These are phyloP conservation scores for Chaetorhynchus papuensis DNA, from an alignment of 2,113 vertebrate species.

Conservation along the genomic window DNA sequence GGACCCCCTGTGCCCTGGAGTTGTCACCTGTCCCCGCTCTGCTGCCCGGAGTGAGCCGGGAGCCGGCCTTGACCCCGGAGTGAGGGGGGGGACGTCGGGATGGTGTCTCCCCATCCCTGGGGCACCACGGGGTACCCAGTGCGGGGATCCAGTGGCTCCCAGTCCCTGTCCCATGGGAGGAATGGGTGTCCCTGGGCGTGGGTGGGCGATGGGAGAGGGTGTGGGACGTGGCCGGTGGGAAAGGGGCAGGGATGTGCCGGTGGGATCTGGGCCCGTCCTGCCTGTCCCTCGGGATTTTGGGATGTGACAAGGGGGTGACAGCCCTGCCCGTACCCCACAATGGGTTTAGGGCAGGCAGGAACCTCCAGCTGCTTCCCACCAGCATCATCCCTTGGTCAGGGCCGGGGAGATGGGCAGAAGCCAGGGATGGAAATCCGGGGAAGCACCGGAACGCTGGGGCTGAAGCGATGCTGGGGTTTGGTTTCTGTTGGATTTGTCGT, in stretches of 20 bases:
- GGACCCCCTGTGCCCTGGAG: not conserved
- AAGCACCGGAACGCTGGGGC: fast-evolving
- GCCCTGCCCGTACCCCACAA: fast-evolving
- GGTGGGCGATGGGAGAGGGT: fast-evolving
- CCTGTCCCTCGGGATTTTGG: not conserved
- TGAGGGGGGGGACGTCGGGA: fast-evolving
- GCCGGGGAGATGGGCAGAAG: fast-evolving
- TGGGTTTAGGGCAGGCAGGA: not conserved
- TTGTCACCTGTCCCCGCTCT: too few species aligned
- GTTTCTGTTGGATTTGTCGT: not conserved
- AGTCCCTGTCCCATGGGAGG: not conserved
- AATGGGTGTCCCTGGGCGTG: not conserved
- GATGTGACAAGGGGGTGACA: not conserved
- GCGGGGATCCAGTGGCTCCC: not conserved
- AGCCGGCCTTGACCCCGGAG: not conserved
- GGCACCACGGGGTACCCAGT: fast-evolving
- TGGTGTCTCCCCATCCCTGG: not conserved
- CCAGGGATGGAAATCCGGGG: not conserved
- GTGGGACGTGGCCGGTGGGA: fast-evolving
- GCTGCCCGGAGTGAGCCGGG: fast-evolving
- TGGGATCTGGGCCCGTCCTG: not conserved
- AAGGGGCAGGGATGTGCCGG: not conserved
- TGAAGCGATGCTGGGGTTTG: fast-evolving
- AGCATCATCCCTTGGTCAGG: not conserved
- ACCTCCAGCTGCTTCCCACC: not conserved